Evolutionary conservation across 2,888 invertebrate species (phyloP), one percentile per base, ranked within the genome.

Genomic region (Mythimna lalbum): DNA sequence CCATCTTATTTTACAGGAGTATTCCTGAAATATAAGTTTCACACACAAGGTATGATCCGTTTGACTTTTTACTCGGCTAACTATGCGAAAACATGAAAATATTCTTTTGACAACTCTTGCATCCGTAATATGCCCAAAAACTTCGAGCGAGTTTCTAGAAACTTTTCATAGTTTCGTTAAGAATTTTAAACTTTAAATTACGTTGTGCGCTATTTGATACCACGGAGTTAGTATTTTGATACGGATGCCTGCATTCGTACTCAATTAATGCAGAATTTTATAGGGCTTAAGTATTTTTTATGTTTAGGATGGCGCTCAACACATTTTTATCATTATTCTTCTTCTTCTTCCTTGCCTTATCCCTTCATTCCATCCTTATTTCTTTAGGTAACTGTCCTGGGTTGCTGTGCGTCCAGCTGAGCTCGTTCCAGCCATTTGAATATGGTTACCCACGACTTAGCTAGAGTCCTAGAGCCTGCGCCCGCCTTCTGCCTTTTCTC

Each of bases 71-170:
- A 63, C 10, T 78, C 39, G 2, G 36, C 19, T 47, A 72, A 52
- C 52, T 72, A 17, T 14, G 21, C 21, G 52, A 75, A 49, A 14
- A 39, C 23, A 59, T 21, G 27, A 36, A 63, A 59, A 74, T 75
- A 75, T 63, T 61, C 55, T 63, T 80, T 68, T 23, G n/a, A 39
- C 21, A 47, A 56, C 36, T 10, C 72, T 49, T 65, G 7, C 49
- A 52, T 60, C 55, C 66, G 23, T 47, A 50, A 71, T 49, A 19
- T 39, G 39, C 31, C 36, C 14, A 17, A 59, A 50, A 62, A 73
- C 14, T 56, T 79, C n/a, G 17, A 6, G 9, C 4, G 12, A 53
- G 36, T 43, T 43, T n/a, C 23, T 10, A 64, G 17, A n/a, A 49
- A 49, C 21, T 7, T n/a, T 27, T 43, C 23, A 2, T 3, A 59